Evolutionary conservation across 1,140 invertebrate species (phyloP).

Genomic region (Penaeus chinensis): DNA sequence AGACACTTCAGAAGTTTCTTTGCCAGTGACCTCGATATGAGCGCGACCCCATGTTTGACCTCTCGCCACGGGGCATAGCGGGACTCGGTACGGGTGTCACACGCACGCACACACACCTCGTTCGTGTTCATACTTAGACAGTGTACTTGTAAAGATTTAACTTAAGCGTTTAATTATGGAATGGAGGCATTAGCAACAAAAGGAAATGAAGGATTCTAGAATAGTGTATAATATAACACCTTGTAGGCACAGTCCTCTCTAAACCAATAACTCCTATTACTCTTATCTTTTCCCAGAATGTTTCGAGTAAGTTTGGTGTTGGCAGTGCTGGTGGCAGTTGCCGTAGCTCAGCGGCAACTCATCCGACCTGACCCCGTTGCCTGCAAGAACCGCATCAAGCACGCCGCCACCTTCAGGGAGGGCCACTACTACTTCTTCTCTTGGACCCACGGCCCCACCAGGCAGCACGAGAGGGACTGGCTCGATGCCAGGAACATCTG

Average conservation of each 20-base stretch:
- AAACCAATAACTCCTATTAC: neutral
- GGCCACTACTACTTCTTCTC: slow-evolving; percentile 92
- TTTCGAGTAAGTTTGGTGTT: slow-evolving; percentile 71
- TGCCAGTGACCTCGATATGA: too few relatives aligned
- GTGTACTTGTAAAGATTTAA: too few relatives aligned
- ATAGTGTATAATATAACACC: too few relatives aligned
- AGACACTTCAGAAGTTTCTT: too few relatives aligned
- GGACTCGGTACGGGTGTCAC: too few relatives aligned
- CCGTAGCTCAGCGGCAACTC: slow-evolving; percentile 82
- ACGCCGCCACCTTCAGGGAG: slow-evolving; percentile 61
- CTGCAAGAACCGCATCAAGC: slow-evolving; percentile 76
- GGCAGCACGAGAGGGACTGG: slow-evolving; percentile 89
- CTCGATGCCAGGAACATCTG: slow-evolving; percentile 91
- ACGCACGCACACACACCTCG: too few relatives aligned
- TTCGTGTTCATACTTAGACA: too few relatives aligned
- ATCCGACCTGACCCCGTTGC: slow-evolving; percentile 88
- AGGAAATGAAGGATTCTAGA: too few relatives aligned
- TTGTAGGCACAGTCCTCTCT: neutral
- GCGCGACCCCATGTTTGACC: too few relatives aligned
- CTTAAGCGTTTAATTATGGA: too few relatives aligned
- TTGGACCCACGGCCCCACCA: slow-evolving; percentile 88
- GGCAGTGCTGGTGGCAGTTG: slow-evolving; percentile 76
- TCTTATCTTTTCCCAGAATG: neutral
- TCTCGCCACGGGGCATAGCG: too few relatives aligned
- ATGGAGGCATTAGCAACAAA: too few relatives aligned